Evolutionary conservation across 2,888 invertebrate genomes (phyloP), one percentile per base, ranked within the genome.

Genomic region (Drosophila pullipes): DNA sequence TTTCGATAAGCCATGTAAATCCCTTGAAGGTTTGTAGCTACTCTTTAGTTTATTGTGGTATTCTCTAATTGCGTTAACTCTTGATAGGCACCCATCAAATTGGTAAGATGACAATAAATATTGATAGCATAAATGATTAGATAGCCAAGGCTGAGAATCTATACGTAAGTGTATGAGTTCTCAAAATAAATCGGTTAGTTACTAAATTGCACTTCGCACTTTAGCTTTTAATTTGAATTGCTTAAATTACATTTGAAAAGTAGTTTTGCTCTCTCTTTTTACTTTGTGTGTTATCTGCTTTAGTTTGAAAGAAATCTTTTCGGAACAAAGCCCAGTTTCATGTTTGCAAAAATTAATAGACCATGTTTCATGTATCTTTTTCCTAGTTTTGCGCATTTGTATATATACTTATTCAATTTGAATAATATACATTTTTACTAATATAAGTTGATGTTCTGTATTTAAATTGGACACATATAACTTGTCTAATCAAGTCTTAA

Each of bases 51-150:
- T 16, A 22, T 37, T 67, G 58, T 61, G 37, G n/a, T 50, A 25
- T 33, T 39, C 11, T 25, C 4, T 28, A 47, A 70, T 37, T 55
- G 74, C 57, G 49, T 37, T 75, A 78, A 52, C 33, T 59, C 4
- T 35, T 41, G 66, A 55, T 74, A 50, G 78, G 11, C 65, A 28
- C 16, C 52, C 57, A 63, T 60, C 31, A 44, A 54, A 37, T 47
- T 49, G 59, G 11, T 25, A 47, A 72, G 78, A 71, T 67, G 67
- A 31, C n/a, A 44, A 57, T 55, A 55, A 52, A 7, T 44, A 49
- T 5, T 67, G 74, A 78, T 63, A 62, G 49, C 63, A 78, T 49
- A 52, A n/a, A 55, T 64, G 80, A 76, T 76, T 54, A 76, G 76
- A 76, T 76, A 74, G 33, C 37, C 59, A 10, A 4, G 37, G 16